Conservation (phyloP, 2,113 vertebrate genomes). For the Brienomyrus longianalis region DNA sequence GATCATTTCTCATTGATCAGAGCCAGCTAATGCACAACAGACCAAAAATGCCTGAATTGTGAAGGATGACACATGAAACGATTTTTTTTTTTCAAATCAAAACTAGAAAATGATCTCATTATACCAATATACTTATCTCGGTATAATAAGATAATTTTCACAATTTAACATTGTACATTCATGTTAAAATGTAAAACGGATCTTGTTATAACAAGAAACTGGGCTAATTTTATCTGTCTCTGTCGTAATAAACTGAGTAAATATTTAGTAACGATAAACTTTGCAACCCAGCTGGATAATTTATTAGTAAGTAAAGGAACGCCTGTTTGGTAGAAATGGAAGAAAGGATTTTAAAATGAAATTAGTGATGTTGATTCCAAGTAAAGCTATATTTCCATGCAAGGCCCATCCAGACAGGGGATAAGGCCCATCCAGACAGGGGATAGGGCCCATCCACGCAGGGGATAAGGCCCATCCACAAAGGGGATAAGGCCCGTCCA, state of each 20-base stretch:
- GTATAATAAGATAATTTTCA: background rate
- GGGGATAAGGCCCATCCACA: no score
- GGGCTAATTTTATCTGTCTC: background rate
- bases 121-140: background rate
- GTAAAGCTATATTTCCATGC: background rate
- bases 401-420: no score
- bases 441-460: no score
- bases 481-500: no score
- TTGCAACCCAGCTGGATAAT: background rate
- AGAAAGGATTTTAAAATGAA: background rate
- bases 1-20: background rate
- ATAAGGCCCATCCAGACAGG: no score
- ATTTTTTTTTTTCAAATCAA: background rate
- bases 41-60: background rate
- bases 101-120: background rate
- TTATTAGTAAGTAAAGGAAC: conserved; percentile 7
- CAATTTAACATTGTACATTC: no score
- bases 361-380: background rate
- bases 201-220: background rate
- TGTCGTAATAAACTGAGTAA: background rate
- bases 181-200: no score
- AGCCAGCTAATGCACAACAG: background rate
- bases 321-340: background rate
- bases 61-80: background rate
- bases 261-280: background rate